These are phyloP conservation scores for Oxyruncus cristatus DNA, from an alignment of 2,113 vertebrate species.

Conservation along the genomic window DNA sequence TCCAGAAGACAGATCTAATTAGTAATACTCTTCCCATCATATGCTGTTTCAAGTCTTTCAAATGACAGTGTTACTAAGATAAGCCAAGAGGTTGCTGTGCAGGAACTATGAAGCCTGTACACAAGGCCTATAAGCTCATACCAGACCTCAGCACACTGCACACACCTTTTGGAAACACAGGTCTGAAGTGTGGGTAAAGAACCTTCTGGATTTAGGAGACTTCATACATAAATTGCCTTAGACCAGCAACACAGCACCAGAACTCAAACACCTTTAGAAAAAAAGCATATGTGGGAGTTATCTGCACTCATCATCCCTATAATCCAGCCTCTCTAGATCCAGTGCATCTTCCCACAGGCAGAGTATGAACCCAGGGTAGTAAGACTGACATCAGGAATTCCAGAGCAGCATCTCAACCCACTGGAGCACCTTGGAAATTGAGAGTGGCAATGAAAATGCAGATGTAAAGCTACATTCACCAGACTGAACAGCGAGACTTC, in stretches of 20 bases:
- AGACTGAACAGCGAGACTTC: not conserved
- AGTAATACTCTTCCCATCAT: not conserved
- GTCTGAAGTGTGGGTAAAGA: not conserved
- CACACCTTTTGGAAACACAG: not conserved
- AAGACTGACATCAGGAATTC: not conserved
- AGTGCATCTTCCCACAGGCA: not conserved
- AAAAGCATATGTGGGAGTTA: accelerated
- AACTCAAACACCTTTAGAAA: not conserved
- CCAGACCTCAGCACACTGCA: not conserved
- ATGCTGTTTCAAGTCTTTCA: not conserved
- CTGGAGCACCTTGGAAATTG: not conserved
- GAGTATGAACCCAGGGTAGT: accelerated
- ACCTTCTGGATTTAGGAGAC: not conserved
- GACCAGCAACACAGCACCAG: not conserved
- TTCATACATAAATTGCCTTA: not conserved
- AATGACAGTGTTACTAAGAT: not conserved
- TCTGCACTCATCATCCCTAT: not conserved
- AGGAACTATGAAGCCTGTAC: not conserved
- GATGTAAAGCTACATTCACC: not conserved
- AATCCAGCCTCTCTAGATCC: not conserved
- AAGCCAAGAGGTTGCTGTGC: not conserved
- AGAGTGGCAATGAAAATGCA: not conserved
- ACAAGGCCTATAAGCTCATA: not conserved
- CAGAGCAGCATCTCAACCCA: not conserved
- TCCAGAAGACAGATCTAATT: not conserved